Percentiles rank a stretch among this genome's conserved stretches.
Evolutionary conservation across 2,113 vertebrate species (phyloP).

Genomic region (Oncorhynchus clarkii): DNA sequence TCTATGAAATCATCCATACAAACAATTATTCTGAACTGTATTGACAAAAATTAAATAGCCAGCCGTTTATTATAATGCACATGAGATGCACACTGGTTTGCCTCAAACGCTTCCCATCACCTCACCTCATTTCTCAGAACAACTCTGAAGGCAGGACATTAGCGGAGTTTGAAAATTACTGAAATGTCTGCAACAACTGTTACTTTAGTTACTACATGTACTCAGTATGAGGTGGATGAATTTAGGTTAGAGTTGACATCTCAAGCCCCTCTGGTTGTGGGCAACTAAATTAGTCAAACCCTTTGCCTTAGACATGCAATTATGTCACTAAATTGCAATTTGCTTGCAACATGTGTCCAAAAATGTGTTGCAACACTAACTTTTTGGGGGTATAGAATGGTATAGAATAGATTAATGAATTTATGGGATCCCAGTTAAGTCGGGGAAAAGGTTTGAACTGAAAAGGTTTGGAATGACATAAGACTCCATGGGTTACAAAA

Average conservation of each 20-base stretch:
- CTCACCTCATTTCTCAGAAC: constrained; percentile 66
- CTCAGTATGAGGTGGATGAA: not conserved
- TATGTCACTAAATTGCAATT: constrained; percentile 19
- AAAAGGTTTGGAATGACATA: not conserved
- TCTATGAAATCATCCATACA: not conserved
- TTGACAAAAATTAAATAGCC: not conserved
- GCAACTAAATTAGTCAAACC: constrained; percentile 15
- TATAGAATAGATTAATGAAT: not conserved
- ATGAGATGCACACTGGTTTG: constrained; percentile 47
- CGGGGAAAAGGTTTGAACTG: not conserved
- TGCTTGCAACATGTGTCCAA: constrained; percentile 16
- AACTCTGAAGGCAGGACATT: constrained; percentile 73
- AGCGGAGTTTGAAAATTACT: constrained; percentile 66
- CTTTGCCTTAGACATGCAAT: constrained; percentile 14
- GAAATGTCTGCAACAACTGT: constrained; percentile 60
- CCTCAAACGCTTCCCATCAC: constrained; percentile 75
- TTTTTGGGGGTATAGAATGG: not conserved
- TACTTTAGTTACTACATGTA: constrained; percentile 45
- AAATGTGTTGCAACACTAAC: constrained; percentile 1
- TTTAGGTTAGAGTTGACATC: constrained; percentile 18
- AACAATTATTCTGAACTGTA: too few species aligned
- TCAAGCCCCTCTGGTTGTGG: constrained; percentile 7
- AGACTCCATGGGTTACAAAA: not conserved
- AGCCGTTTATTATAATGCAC: constrained; percentile 19
- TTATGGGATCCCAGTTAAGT: not conserved